Percentiles rank a stretch among this genome's conserved stretches.
phyloP scores from a whole-genome alignment of 2,888 invertebrate species.

The Tryphoninae sp. region DNA sequence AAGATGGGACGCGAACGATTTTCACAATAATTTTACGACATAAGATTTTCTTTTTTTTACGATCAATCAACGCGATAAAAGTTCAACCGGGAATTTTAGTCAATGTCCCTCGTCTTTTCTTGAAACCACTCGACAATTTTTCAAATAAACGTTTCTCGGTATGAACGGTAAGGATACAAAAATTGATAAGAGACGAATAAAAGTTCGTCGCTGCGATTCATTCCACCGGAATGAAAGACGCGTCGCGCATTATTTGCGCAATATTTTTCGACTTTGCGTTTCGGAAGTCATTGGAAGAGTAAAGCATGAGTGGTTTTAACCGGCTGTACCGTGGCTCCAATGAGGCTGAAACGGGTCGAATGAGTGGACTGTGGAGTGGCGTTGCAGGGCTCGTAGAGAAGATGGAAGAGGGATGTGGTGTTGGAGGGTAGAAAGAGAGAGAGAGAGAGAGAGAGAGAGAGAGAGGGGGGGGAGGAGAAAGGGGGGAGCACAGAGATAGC shows the following conservation, averaged over 20 bases:
- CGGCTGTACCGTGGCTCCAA: slow-evolving; percentile 45
- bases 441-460: slow-evolving; percentile 30
- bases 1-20: no score
- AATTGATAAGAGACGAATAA: not conserved
- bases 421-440: slow-evolving; percentile 11
- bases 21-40: no score
- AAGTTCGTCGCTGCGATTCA: not conserved
- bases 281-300: slow-evolving; percentile 37
- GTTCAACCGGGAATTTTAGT: no score
- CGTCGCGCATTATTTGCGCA: not conserved
- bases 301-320: slow-evolving; percentile 42
- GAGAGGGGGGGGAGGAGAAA: not conserved
- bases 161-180: not conserved
- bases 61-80: no score
- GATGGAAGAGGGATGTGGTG: slow-evolving; percentile 1
- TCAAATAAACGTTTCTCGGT: not conserved
- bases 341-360: slow-evolving; percentile 48
- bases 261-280: not conserved
- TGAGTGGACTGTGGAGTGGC: slow-evolving; percentile 16
- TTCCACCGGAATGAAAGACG: not conserved
- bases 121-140: not conserved
- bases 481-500: slow-evolving; percentile 50
- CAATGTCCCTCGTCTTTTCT: no score
- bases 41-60: no score
- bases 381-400: slow-evolving; percentile 12